phyloP scores from a whole-genome alignment of 2,888 invertebrate species.

The Sepioteuthis lessoniana region DNA sequence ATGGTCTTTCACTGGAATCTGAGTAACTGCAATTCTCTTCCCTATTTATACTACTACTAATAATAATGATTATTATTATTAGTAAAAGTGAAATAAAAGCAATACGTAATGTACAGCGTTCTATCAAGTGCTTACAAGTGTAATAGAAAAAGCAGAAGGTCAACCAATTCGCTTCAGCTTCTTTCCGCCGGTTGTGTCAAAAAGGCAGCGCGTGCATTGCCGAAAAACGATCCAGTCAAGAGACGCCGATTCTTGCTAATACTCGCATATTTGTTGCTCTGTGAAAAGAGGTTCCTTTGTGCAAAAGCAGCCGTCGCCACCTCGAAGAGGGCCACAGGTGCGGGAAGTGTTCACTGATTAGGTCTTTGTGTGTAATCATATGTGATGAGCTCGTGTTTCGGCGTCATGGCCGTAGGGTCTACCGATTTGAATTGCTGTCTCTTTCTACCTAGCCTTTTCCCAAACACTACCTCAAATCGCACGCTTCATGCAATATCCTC shows the following conservation, averaged over 20 bases:
- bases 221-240: neutral
- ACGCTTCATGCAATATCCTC: too few species aligned
- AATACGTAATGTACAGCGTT: neutral
- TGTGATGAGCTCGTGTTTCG: neutral
- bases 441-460: too few species aligned
- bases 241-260: neutral
- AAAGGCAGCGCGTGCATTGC: conserved; percentile 1
- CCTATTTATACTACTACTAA: too few species aligned
- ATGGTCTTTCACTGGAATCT: too few species aligned
- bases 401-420: neutral
- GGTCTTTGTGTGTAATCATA: conserved; percentile 16
- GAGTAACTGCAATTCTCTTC: too few species aligned
- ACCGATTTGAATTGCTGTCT: neutral
- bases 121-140: conserved; percentile 17
- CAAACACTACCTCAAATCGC: too few species aligned
- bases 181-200: conserved; percentile 33
- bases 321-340: conserved; percentile 33
- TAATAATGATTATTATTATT: too few species aligned
- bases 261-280: neutral
- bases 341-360: conserved; percentile 33
- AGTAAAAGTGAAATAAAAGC: neutral
- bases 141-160: neutral
- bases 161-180: neutral
- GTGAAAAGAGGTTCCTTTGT: conserved; percentile 33
- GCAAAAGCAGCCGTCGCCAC: neutral